Percentiles rank a stretch among this genome's conserved stretches.
Conservation (phyloP, 2,113 vertebrate species). For the Corythoichthys haematopterus region DNA sequence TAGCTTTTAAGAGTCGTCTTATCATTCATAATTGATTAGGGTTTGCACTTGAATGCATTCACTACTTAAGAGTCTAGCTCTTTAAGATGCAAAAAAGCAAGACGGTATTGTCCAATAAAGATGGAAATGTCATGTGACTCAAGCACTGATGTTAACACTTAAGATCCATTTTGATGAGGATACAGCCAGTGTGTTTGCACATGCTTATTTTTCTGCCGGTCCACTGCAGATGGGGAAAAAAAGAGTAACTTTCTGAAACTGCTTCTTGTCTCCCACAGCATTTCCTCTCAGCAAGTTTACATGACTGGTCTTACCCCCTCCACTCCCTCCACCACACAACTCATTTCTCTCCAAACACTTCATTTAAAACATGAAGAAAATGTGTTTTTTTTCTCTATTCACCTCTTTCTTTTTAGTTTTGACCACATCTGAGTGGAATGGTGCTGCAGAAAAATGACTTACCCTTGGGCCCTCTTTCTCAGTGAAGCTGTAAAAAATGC, state of each 20-base stretch:
- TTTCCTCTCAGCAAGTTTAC: slow-evolving; percentile 64
- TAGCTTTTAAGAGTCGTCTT: slow-evolving; percentile 71
- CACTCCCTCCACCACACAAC: slow-evolving; percentile 3
- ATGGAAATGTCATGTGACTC: not conserved
- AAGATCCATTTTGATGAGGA: slow-evolving; percentile 3
- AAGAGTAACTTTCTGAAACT: slow-evolving; percentile 65
- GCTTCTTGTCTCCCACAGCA: slow-evolving; percentile 66
- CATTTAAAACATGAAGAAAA: slow-evolving; percentile 56
- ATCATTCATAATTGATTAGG: slow-evolving; percentile 74
- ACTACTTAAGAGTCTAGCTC: slow-evolving; percentile 66
- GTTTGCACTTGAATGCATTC: slow-evolving; percentile 71
- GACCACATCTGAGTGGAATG: slow-evolving; percentile 66
- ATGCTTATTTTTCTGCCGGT: slow-evolving; percentile 39
- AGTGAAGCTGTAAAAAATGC: slow-evolving; percentile 23
- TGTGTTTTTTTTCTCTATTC: slow-evolving; percentile 33
- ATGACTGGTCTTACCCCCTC: slow-evolving; percentile 58
- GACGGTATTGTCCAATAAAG: slow-evolving; percentile 7
- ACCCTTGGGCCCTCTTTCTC: slow-evolving; percentile 33
- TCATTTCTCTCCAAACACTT: slow-evolving; percentile 75
- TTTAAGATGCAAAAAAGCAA: slow-evolving; percentile 40
- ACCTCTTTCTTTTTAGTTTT: slow-evolving; percentile 37
- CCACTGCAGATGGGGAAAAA: slow-evolving; percentile 35
- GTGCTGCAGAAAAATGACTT: slow-evolving; percentile 62
- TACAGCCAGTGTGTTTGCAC: slow-evolving; percentile 1
- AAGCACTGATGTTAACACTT: not conserved